These are phyloP conservation scores for Kryptopterus vitreolus DNA, from an alignment of 2,797 vertebrate species.

Conservation along the genomic window DNA sequence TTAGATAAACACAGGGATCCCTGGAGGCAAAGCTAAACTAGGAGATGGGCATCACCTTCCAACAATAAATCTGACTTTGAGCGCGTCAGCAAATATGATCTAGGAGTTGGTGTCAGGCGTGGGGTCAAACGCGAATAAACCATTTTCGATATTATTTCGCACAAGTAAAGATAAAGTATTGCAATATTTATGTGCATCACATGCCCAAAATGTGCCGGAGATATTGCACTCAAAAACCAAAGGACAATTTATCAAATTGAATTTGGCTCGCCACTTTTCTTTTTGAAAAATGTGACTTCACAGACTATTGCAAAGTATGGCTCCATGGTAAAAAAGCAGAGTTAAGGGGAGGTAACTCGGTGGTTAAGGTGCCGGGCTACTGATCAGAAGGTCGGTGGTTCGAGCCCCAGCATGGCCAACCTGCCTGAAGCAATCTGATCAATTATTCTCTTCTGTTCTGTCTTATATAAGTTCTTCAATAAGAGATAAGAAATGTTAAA, in stretches of 20 bases:
- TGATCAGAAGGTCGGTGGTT: too few relatives aligned
- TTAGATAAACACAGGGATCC: slow-evolving; percentile 46
- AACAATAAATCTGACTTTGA: slow-evolving; percentile 52
- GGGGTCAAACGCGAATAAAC: slow-evolving; percentile 17
- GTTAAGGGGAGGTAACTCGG: too few relatives aligned
- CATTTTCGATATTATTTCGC: slow-evolving; percentile 16
- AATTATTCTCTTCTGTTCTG: too few relatives aligned
- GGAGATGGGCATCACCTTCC: slow-evolving; percentile 43
- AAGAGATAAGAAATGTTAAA: too few relatives aligned
- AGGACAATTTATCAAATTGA: background rate
- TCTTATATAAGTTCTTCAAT: too few relatives aligned
- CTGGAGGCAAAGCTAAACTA: slow-evolving; percentile 43
- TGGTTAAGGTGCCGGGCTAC: too few relatives aligned
- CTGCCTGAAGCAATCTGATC: too few relatives aligned
- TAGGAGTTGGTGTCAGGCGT: slow-evolving; percentile 5
- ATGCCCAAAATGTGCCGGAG: background rate
- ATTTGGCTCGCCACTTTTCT: background rate
- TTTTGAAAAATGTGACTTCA: background rate
- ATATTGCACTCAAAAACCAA: background rate
- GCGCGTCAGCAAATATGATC: slow-evolving; percentile 42
- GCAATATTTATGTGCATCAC: slow-evolving; percentile 19
- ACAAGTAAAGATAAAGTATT: background rate
- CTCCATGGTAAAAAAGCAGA: background rate
- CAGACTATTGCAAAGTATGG: background rate
- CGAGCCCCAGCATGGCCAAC: too few relatives aligned